phyloP scores from a whole-genome alignment of 92 coral and sea anemone genomes.

The Desmophyllum pertusum region DNA sequence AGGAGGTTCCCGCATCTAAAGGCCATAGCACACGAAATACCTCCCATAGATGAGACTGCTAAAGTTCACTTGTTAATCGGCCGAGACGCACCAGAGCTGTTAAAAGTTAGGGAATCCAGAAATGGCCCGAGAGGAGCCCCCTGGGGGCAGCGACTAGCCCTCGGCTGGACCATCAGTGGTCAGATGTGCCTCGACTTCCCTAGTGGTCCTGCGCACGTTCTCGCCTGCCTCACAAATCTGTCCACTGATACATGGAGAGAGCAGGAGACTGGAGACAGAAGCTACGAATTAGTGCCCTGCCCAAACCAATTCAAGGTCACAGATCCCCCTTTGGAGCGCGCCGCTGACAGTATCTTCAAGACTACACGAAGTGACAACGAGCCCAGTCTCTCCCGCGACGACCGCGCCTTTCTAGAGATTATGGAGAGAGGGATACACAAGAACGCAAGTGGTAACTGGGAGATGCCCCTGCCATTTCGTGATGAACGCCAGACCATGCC shows the following conservation, averaged over 20 bases:
- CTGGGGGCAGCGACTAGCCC: conserved; percentile 54
- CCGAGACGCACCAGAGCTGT: conserved; percentile 59
- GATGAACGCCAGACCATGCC: conserved; percentile 52
- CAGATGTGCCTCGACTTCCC: conserved; percentile 51
- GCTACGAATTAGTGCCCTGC: conserved; percentile 48
- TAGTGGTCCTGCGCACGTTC: conserved; percentile 53
- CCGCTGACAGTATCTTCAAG: conserved; percentile 23
- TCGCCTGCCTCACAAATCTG: conserved; percentile 24
- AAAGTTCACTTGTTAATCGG: conserved; percentile 52
- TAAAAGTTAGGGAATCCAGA: conserved; percentile 63
- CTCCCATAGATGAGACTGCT: conserved; percentile 46
- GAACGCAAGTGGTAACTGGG: conserved; percentile 68
- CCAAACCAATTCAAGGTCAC: conserved; percentile 53
- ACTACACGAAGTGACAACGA: conserved; percentile 46
- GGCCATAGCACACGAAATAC: conserved; percentile 60
- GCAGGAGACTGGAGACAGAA: conserved; percentile 8
- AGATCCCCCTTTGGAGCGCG: conserved; percentile 27
- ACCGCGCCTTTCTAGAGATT: conserved; percentile 42
- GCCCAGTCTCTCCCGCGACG: conserved; percentile 50
- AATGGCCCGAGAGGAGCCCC: conserved; percentile 69
- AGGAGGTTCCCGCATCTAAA: conserved; percentile 62
- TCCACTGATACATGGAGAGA: neutral
- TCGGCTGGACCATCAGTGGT: conserved; percentile 68
- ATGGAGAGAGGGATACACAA: conserved; percentile 61
- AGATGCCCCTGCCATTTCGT: conserved; percentile 75